Base-by-base conservation (phyloP, 2,113 vertebrate genomes). In the Desmodus rotundus region DNA sequence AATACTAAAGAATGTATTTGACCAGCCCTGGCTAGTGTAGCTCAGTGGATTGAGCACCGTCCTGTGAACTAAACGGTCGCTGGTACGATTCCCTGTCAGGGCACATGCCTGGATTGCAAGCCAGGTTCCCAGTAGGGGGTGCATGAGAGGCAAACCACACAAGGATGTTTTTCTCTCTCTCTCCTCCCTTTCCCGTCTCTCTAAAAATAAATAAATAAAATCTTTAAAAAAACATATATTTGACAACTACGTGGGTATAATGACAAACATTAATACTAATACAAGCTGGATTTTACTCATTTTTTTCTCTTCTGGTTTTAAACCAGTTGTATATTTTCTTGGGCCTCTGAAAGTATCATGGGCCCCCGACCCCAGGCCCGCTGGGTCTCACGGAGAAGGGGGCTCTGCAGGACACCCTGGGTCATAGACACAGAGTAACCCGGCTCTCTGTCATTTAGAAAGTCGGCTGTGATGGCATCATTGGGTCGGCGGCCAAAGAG, bases 401-500 rank as follows among this genome's bases (percentile, higher is more conserved):
- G 11, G 12, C 43, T n/a, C 33, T 58, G 1, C 17, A 15, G 41
- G 45, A 36, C 1, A 5, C 3, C 47, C 4, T 13, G n/a, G 67
- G 85, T 92, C 67, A 70, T 93, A 70, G 78, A 84, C 65, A 72
- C 67, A n/a, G 96, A 97, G 7, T 98, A 98, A 98, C 52, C 63
- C n/a, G 26, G 26, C 14, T 58, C 90, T 98, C 94, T 98, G 96
- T 98, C 97, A 33, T 93, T 97, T 97, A 99, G 99, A 99, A 99
- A 98, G 99, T 99, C 20, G 99, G 99, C 97, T 99, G 99, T 54
- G 99, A 99, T 28, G 98, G 99, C 89, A 99, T 99, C 98, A 99
- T 99, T 33, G 99, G 99, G 80, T 99, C 99, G 0, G 98, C 98
- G 0, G 99, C 99, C 91, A 99, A 99, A 96, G 99, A 99, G 97